These are phyloP conservation scores for Nasonia vitripennis DNA, from an alignment of 1,140 invertebrate species.

Conservation along the genomic window DNA sequence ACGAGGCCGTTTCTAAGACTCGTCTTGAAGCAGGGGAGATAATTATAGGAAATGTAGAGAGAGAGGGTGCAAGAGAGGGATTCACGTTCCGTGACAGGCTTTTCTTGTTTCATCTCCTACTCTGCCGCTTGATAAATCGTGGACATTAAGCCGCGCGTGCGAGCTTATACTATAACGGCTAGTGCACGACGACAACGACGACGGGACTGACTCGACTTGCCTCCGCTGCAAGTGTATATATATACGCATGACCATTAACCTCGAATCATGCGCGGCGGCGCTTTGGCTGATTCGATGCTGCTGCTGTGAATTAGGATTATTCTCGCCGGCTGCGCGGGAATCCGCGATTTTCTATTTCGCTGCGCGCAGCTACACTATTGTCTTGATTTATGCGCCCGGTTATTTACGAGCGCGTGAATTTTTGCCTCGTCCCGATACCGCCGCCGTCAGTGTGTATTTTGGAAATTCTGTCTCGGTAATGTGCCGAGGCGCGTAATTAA, in stretches of 20 bases:
- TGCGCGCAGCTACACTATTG: background rate
- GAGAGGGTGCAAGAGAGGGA: constrained; percentile 2
- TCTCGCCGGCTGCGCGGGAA: background rate
- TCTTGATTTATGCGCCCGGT: constrained; percentile 7
- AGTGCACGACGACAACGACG: background rate
- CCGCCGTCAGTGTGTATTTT: no score
- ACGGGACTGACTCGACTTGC: background rate
- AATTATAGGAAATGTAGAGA: constrained; percentile 26
- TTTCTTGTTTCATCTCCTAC: constrained; percentile 63
- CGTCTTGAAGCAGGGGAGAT: constrained; percentile 36
- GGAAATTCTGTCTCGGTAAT: background rate
- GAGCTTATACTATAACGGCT: background rate
- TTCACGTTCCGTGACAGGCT: constrained; percentile 50
- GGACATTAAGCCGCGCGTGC: constrained; percentile 60
- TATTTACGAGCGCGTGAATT: background rate
- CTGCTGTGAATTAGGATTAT: constrained; percentile 21
- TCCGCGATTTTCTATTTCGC: constrained; percentile 3
- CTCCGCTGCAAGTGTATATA: constrained; percentile 47
- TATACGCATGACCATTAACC: constrained; percentile 59
- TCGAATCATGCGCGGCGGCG: constrained; percentile 52
- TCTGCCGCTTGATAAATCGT: constrained; percentile 64
- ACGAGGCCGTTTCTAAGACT: constrained; percentile 38
- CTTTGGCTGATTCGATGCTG: background rate
- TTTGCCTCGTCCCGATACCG: background rate
- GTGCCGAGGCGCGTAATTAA: no score